phyloP scores from a whole-genome alignment of 2,113 vertebrate genomes.

The Crotalus horridus region DNA sequence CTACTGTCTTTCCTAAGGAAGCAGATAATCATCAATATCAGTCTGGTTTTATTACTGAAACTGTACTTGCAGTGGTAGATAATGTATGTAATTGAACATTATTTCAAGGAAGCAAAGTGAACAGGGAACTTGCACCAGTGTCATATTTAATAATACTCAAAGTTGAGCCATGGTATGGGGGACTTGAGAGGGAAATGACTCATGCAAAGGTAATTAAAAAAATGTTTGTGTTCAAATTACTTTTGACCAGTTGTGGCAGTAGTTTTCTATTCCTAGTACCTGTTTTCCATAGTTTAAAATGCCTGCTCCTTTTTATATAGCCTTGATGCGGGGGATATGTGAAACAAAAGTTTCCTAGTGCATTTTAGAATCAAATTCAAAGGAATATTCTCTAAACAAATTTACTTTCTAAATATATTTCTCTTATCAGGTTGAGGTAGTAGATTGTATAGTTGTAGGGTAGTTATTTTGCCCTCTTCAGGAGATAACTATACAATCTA shows the following conservation, averaged over 20 bases:
- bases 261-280: not conserved
- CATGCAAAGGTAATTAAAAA: not conserved
- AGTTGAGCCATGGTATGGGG: not conserved
- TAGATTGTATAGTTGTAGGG: conserved; percentile 87
- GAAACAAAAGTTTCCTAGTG: not conserved
- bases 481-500: conserved; percentile 87
- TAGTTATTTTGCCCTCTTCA: conserved; percentile 82
- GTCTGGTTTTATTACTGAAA: not conserved
- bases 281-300: not conserved
- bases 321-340: not conserved
- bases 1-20: conserved; percentile 99
- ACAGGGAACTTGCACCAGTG: not conserved
- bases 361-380: not conserved
- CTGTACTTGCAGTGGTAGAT: not conserved
- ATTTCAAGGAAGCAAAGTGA: not conserved
- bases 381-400: not conserved
- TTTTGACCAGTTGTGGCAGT: not conserved
- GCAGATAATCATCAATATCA: conserved; percentile 58
- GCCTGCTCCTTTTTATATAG: not conserved
- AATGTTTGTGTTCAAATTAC: not conserved
- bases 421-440: conserved; percentile 82
- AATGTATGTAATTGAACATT: not conserved
- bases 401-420: conserved; percentile 48
- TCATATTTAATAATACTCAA: not conserved
- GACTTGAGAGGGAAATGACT: not conserved